Base-by-base conservation (phyloP, 2,113 vertebrate genomes). In the Pseudorhombus dupliciocellatus region DNA sequence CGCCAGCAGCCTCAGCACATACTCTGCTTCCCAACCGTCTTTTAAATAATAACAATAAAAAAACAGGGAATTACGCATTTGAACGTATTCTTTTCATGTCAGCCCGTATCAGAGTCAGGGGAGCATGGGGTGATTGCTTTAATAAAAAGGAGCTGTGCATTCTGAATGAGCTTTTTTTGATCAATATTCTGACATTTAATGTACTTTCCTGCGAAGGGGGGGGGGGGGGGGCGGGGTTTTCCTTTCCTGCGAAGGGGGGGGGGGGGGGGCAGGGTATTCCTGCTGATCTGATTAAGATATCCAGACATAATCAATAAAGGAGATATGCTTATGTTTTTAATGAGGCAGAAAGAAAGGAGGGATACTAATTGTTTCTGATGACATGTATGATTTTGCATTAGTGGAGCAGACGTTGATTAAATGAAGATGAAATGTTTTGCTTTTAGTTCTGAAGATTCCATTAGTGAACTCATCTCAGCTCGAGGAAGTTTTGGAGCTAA, bases 151-250 rank as follows among this genome's bases (percentile, higher is more conserved):
- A 75, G 81, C 55, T 72, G 58, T 28, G 73, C 75, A 53, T 84
- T 88, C 75, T 75, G 78, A 89, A 89, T 90, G 73, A 85, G 73
- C 84, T 61, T 48, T 63, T 42, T 73, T 60, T 88, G 87, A 92
- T 92, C 90, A 91, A 92, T 92, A 88, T 86, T 91, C 88, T 78
- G 81, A 82, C 83, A 88, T 92, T 89, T 88, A 82, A 88, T 88
- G 79, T 84, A 87, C 84, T 90, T 88, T 89, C 82, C 69, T 75
- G 79, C 44, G 5, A 62, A 71, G 67, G 76, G 14, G 21, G 11
- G n/a, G n/a, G n/a, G 40, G 40, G 40, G 10, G n/a, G n/a, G n/a
- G n/a, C n/a, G n/a, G n/a, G n/a, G n/a, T n/a, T n/a, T n/a, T n/a
- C n/a, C 84, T 90, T 88, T 89, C 82, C 69, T 75, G 79, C 44